These are phyloP conservation scores for Rhabdomys dilectus DNA, from an alignment of 2,113 vertebrate species.

Conservation along the genomic window DNA sequence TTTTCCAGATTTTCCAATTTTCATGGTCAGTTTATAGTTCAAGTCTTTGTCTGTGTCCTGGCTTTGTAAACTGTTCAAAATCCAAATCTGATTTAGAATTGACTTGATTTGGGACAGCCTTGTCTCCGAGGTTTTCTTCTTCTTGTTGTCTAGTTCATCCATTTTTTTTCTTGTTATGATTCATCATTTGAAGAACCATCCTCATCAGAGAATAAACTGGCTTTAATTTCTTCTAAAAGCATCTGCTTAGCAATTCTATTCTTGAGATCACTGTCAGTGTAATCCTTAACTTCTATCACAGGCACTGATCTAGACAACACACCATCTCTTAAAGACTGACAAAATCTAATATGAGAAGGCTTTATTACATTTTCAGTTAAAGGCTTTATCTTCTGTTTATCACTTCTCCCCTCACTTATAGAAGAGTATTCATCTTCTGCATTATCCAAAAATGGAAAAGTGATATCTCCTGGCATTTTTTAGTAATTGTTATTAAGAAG, in stretches of 20 bases:
- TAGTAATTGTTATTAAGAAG: slow-evolving; percentile 62
- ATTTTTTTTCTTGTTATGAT: background rate
- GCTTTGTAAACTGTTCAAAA: background rate
- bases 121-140: background rate
- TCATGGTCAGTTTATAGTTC: background rate
- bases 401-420: slow-evolving; percentile 90
- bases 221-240: background rate
- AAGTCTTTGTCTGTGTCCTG: background rate
- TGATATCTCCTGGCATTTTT: slow-evolving; percentile 84
- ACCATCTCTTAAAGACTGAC: slow-evolving; percentile 90
- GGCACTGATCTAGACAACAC: too few relatives aligned
- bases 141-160: background rate
- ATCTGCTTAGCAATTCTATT: background rate
- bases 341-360: slow-evolving; percentile 88
- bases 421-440: slow-evolving; percentile 87
- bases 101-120: background rate
- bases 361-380: slow-evolving; percentile 90
- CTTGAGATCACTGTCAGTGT: background rate
- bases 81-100: background rate
- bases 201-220: background rate
- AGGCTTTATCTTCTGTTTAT: slow-evolving; percentile 96
- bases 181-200: background rate
- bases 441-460: slow-evolving; percentile 85
- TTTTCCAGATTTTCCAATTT: background rate
- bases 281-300: background rate